Percentiles rank a stretch among this genome's conserved stretches.
Conservation (phyloP, 2,888 invertebrate genomes). For the Synanthedon formicaeformis region DNA sequence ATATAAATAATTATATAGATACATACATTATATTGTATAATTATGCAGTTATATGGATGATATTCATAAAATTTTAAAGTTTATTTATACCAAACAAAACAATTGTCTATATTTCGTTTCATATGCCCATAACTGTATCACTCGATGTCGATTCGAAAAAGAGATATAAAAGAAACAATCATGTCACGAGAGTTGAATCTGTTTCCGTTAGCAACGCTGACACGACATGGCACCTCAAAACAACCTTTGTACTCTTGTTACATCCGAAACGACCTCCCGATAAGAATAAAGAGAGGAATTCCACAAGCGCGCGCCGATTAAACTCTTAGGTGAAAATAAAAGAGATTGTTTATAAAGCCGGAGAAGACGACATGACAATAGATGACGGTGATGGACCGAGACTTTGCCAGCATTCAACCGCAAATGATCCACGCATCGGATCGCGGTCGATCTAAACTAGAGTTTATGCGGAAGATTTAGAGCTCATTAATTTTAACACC, state of each 20-base stretch:
- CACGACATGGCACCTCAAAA: conserved; percentile 60
- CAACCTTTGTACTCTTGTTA: conserved; percentile 64
- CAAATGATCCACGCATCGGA: conserved; percentile 15
- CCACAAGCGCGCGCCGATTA: conserved; percentile 63
- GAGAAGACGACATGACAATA: conserved; percentile 67
- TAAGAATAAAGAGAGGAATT: conserved; percentile 61
- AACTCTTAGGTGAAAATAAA: conserved; percentile 67
- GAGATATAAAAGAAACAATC: conserved; percentile 25
- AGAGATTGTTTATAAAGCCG: conserved; percentile 67
- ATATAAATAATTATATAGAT: no score
- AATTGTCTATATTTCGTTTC: not conserved
- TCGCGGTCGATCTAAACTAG: conserved; percentile 42
- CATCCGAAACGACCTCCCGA: conserved; percentile 61
- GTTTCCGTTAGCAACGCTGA: conserved; percentile 42
- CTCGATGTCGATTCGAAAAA: conserved; percentile 12
- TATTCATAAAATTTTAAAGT: no score
- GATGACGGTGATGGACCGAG: conserved; percentile 60
- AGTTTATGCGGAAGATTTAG: conserved; percentile 56
- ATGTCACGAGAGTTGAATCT: conserved; percentile 41
- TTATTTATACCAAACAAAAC: no score
- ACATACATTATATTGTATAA: no score
- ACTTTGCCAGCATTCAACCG: conserved; percentile 28
- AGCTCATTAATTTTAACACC: conserved; percentile 62
- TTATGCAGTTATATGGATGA: no score
- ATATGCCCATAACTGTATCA: conserved; percentile 14